These are phyloP conservation scores for Apantesis nais DNA, from an alignment of 2,888 invertebrate species.

Conservation along the genomic window DNA sequence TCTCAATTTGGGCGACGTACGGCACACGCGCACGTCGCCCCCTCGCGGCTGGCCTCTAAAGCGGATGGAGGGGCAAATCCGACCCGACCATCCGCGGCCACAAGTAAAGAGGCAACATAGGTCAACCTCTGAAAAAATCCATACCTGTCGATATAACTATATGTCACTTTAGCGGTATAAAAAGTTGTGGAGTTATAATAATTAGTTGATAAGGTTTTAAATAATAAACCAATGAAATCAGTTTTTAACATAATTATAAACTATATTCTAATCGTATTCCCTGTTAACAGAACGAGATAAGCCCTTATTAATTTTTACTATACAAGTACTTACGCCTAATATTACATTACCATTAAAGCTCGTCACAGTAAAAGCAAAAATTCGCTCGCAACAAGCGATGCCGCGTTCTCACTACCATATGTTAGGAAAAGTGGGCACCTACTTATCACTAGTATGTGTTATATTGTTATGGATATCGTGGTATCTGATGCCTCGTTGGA, in stretches of 20 bases:
- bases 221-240: neutral
- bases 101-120: neutral
- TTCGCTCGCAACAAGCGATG: neutral
- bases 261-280: neutral
- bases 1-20: too few relatives aligned
- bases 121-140: neutral
- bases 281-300: neutral
- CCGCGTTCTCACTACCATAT: neutral
- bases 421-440: constrained; percentile 7
- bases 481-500: constrained; percentile 47
- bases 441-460: constrained; percentile 19
- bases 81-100: too few relatives aligned
- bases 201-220: neutral
- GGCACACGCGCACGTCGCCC: too few relatives aligned
- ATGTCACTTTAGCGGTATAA: neutral
- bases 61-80: too few relatives aligned
- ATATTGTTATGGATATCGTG: constrained; percentile 40
- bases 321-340: neutral
- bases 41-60: too few relatives aligned
- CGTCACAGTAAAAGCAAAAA: neutral
- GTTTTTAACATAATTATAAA: neutral
- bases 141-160: too few relatives aligned
- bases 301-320: neutral
- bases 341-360: neutral
- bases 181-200: neutral